Conservation (phyloP, 2,113 vertebrate species). For the Hiodon alosoides region DNA sequence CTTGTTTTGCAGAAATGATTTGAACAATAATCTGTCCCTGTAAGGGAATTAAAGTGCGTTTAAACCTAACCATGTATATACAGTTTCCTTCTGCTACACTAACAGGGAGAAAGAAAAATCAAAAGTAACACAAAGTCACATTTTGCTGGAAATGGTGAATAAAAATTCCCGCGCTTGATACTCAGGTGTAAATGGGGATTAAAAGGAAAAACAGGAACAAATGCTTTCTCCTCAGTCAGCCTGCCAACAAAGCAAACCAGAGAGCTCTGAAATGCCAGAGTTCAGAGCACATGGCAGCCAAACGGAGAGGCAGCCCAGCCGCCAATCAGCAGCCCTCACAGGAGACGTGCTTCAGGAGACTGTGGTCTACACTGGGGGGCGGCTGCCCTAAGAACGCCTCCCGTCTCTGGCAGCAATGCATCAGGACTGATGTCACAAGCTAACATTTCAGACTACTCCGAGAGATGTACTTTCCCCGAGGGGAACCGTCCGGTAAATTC, state of each 20-base stretch:
- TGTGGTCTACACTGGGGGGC: background rate
- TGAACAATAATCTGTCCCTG: too few species aligned
- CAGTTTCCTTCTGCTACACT: background rate
- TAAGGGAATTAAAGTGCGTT: too few species aligned
- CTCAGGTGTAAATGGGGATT: background rate
- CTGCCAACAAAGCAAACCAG: constrained; percentile 24
- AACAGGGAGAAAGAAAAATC: background rate
- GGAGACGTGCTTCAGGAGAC: background rate
- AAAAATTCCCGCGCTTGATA: background rate
- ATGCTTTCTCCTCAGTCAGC: background rate
- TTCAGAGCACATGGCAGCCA: background rate
- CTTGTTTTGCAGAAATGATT: too few species aligned
- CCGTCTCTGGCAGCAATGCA: too few species aligned
- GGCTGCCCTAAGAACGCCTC: background rate
- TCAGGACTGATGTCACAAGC: too few species aligned
- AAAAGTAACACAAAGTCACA: constrained; percentile 16
- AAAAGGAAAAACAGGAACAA: background rate
- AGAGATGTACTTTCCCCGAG: background rate
- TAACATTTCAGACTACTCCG: too few species aligned
- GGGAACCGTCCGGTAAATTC: background rate
- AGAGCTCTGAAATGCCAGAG: constrained; percentile 26
- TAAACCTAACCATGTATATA: too few species aligned
- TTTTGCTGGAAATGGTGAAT: background rate
- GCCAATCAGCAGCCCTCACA: constrained; percentile 27
- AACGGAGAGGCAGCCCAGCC: background rate